These are phyloP conservation scores for Hemiprocne comata DNA, from an alignment of 2,113 vertebrate genomes.

Conservation along the genomic window DNA sequence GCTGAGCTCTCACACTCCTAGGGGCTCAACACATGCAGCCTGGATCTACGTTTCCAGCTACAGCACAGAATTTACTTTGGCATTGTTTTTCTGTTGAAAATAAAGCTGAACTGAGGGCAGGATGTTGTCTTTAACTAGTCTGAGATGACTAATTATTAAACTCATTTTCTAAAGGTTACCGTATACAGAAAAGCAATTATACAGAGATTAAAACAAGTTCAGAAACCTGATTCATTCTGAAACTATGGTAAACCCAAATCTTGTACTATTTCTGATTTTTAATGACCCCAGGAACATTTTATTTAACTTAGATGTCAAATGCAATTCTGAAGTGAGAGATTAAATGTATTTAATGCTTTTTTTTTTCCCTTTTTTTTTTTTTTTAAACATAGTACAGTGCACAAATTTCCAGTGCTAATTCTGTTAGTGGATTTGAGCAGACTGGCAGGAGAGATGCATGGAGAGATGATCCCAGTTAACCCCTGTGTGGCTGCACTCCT, in stretches of 20 bases:
- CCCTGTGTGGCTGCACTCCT: neutral
- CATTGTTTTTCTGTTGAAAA: slow-evolving; percentile 67
- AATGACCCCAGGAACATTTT: slow-evolving; percentile 76
- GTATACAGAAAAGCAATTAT: slow-evolving; percentile 72
- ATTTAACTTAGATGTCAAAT: slow-evolving; percentile 74
- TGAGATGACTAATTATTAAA: slow-evolving; percentile 82
- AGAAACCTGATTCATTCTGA: slow-evolving; percentile 81
- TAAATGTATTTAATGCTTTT: slow-evolving; percentile 39
- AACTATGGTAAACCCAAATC: slow-evolving; percentile 72
- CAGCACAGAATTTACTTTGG: slow-evolving; percentile 56
- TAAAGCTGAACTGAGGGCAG: slow-evolving; percentile 70
- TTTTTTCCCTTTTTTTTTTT: neutral
- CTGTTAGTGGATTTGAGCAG: slow-evolving; percentile 47
- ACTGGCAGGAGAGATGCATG: neutral
- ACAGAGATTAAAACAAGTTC: slow-evolving; percentile 66
- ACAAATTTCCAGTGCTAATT: slow-evolving; percentile 51
- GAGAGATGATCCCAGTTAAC: neutral
- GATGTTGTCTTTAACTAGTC: slow-evolving; percentile 77
- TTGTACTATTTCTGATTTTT: slow-evolving; percentile 71
- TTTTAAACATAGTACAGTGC: neutral
- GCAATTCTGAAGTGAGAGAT: slow-evolving; percentile 66
- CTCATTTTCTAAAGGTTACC: slow-evolving; percentile 80
- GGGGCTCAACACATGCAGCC: neutral
- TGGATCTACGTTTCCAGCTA: neutral
- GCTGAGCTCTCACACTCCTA: neutral